Evolutionary conservation across 2,888 invertebrate species (phyloP), one percentile per base, ranked within the genome.

Genomic region (Papilio protenor): DNA sequence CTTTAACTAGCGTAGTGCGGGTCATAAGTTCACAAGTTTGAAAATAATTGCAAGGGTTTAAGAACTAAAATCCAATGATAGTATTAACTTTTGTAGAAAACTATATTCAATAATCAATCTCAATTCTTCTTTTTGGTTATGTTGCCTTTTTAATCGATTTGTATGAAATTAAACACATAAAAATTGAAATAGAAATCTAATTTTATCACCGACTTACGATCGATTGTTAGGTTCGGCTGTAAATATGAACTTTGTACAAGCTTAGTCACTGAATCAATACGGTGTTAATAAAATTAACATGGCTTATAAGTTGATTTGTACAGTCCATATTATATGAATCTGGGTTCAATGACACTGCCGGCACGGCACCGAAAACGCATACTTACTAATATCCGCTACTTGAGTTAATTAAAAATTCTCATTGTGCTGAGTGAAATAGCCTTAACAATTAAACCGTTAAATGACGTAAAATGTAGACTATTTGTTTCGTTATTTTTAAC

Each of bases 271-370:
- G 45, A 70, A 21, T 71, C 71, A 49, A 57, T 18, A 14, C 33
- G 2, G 4, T 27, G 52, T 33, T 72, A 73, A 73, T 73, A 57
- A 73, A 73, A 57, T 57, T 73, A 57, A 57, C 57, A 57, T 40
- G 40, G 18, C 21, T 40, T 57, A 40, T 12, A 57, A 33, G n/a
- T 64, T 21, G 33, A 55, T 40, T 33, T 73, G 73, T 73, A 73
- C 40, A n/a, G 33, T 57, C 57, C 72, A 73, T 45, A 40, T 33
- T 55, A 72, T 57, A 73, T 72, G 55, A 72, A 40, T 40, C 23
- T 11, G 40, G 40, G 83, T 83, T 84, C 84, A 84, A 87, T 85
- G 86, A 86, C 85, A 64, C 83, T 82, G 81, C 79, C n/a, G 18
- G 55, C 5, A n/a, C 4, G 0, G 5, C 23, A 52, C 18, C 27